Percentiles rank a stretch among this genome's conserved stretches.
phyloP scores from a whole-genome alignment of 2,113 vertebrate species.

The Salvator merianae region DNA sequence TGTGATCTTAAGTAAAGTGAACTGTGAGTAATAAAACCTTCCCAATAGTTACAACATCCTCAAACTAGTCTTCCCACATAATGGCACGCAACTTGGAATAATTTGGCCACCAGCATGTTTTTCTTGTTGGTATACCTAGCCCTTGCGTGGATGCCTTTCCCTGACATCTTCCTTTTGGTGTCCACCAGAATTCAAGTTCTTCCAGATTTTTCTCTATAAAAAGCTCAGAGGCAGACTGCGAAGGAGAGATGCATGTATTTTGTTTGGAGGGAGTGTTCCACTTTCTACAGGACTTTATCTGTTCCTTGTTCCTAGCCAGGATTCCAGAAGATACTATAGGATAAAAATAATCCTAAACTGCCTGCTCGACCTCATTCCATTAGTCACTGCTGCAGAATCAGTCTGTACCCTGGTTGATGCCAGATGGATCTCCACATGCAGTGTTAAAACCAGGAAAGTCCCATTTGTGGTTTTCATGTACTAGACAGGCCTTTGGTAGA shows the following conservation, averaged over 20 bases:
- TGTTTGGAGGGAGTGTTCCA: background rate
- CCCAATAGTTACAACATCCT: background rate
- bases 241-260: background rate
- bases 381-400: too few species aligned
- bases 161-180: rapidly evolving
- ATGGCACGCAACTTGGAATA: background rate
- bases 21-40: background rate
- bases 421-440: too few species aligned
- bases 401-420: too few species aligned
- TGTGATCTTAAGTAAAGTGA: background rate
- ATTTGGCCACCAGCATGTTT: background rate
- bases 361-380: too few species aligned
- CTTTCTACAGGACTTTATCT: too few species aligned
- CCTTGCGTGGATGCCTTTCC: background rate
- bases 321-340: too few species aligned
- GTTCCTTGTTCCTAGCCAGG: too few species aligned
- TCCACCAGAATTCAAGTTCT: background rate
- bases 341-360: too few species aligned
- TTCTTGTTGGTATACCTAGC: background rate
- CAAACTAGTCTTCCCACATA: background rate
- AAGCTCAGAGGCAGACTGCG: background rate
- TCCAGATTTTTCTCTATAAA: conserved; percentile 28
- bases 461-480: too few species aligned
- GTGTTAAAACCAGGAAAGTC: too few species aligned
- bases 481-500: too few species aligned